phyloP scores from a whole-genome alignment of 2,888 invertebrate genomes.

The Apotomis betuletana region DNA sequence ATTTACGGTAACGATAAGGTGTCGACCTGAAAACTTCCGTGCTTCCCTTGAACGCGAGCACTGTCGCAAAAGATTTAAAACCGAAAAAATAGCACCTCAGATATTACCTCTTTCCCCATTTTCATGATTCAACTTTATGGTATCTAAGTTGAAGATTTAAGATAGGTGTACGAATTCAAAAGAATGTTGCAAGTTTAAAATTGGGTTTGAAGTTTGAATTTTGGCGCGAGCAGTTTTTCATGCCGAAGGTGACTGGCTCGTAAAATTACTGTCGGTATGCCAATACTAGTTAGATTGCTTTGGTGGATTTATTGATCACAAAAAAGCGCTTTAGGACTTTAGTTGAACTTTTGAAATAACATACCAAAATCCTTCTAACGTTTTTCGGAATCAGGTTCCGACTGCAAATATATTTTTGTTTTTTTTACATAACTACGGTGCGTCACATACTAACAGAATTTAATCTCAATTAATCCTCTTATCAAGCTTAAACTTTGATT shows the following conservation, averaged over 20 bases:
- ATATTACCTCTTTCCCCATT: slow-evolving; percentile 42
- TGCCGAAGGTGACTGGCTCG: slow-evolving; percentile 16
- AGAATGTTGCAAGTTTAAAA: slow-evolving; percentile 33
- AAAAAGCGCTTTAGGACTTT: not conserved
- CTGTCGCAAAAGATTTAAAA: slow-evolving; percentile 73
- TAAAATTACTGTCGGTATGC: slow-evolving; percentile 29
- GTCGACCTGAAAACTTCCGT: slow-evolving; percentile 75
- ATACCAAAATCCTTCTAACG: not conserved
- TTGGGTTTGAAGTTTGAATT: slow-evolving; percentile 32
- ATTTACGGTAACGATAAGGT: slow-evolving; percentile 77
- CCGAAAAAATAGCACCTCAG: slow-evolving; percentile 56
- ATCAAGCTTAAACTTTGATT: no score
- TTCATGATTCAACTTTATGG: slow-evolving; percentile 42
- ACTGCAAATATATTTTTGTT: no score
- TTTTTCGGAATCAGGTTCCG: no score
- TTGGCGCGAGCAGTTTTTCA: slow-evolving; percentile 34
- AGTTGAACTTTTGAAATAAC: not conserved
- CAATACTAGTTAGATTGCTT: slow-evolving; percentile 21
- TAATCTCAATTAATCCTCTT: no score
- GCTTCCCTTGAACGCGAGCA: slow-evolving; percentile 58
- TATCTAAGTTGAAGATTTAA: slow-evolving; percentile 42
- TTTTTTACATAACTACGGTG: no score
- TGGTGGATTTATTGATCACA: slow-evolving; percentile 9
- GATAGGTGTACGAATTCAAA: slow-evolving; percentile 38
- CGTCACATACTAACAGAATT: no score